These are phyloP conservation scores for Zaprionus ornatus DNA, from an alignment of 1,140 invertebrate genomes.

Conservation along the genomic window DNA sequence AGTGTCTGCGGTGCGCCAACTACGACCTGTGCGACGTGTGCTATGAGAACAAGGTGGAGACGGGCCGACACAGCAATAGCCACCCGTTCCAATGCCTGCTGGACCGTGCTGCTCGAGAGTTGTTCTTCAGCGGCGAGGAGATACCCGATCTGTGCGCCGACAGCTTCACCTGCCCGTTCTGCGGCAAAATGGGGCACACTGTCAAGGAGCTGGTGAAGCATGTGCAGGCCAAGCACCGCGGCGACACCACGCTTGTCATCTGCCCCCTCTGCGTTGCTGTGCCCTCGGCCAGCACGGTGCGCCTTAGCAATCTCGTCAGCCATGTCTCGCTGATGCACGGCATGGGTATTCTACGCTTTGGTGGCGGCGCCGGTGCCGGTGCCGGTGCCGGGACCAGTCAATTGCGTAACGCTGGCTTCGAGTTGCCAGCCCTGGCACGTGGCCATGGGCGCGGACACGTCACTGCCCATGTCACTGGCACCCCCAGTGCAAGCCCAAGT, in stretches of 20 bases:
- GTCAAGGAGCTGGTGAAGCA: slow-evolving; percentile 39
- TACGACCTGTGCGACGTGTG: slow-evolving; percentile 53
- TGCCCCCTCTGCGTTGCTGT: slow-evolving; percentile 55
- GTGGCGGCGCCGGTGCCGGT: background rate
- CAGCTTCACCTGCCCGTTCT: slow-evolving; percentile 64
- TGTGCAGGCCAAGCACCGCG: slow-evolving; percentile 20
- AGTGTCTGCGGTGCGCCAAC: slow-evolving; percentile 57
- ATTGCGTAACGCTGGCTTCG: background rate
- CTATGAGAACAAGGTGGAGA: slow-evolving; percentile 23
- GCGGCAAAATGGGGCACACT: slow-evolving; percentile 50
- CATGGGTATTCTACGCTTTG: slow-evolving; percentile 2
- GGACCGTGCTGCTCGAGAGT: slow-evolving; percentile 27
- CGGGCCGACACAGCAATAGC: background rate
- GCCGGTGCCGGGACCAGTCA: background rate
- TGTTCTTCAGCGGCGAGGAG: slow-evolving; percentile 50
- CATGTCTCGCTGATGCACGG: slow-evolving; percentile 39
- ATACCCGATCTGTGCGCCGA: slow-evolving; percentile 51
- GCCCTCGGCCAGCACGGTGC: slow-evolving; percentile 13
- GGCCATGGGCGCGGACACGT: background rate
- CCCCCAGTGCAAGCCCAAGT: background rate
- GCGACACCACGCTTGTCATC: slow-evolving; percentile 36
- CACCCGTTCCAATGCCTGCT: slow-evolving; percentile 66
- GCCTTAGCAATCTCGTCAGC: slow-evolving; percentile 18
- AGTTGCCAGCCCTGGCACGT: background rate
- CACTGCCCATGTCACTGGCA: background rate